These are phyloP conservation scores for Pampus argenteus DNA, from an alignment of 2,797 vertebrate species.

Conservation along the genomic window DNA sequence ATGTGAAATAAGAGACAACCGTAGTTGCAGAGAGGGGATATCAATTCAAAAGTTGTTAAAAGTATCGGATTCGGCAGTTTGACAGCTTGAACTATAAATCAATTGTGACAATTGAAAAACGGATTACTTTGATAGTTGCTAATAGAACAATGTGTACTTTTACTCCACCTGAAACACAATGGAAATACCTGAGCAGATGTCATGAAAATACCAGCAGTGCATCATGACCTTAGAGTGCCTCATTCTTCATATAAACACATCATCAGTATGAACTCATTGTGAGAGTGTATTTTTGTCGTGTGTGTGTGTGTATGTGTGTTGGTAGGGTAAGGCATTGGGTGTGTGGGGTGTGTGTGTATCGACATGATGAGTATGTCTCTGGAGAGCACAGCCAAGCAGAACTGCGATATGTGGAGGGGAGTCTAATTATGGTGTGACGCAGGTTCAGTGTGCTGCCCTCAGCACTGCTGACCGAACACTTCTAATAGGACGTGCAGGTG, in stretches of 20 bases:
- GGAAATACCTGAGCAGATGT: conserved; percentile 12
- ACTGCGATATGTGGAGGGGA: conserved; percentile 68
- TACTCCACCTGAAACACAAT: not conserved
- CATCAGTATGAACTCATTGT: conserved; percentile 12
- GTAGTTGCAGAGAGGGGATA: conserved; percentile 15
- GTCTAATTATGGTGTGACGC: conserved; percentile 69
- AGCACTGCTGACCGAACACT: conserved; percentile 81
- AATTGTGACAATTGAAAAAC: conserved; percentile 25
- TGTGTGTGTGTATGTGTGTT: conserved; percentile 29
- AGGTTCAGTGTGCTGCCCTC: conserved; percentile 76
- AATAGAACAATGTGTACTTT: conserved; percentile 14
- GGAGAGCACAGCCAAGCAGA: conserved; percentile 82
- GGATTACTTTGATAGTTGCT: conserved; percentile 26
- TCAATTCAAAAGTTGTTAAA: conserved; percentile 37
- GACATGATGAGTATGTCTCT: conserved; percentile 72
- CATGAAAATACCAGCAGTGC: not conserved
- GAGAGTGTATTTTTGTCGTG: conserved; percentile 16
- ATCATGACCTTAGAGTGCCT: not conserved
- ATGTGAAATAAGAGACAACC: conserved; percentile 45
- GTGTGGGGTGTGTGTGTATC: conserved; percentile 41
- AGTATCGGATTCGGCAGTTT: conserved; percentile 39
- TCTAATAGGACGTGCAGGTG: conserved; percentile 75
- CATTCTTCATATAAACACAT: not conserved
- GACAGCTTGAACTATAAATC: conserved; percentile 31
- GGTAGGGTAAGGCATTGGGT: conserved; percentile 23